Percentiles rank a stretch among this genome's conserved stretches.
phyloP scores from a whole-genome alignment of 1,140 invertebrate genomes.

The Melanaphis sacchari region DNA sequence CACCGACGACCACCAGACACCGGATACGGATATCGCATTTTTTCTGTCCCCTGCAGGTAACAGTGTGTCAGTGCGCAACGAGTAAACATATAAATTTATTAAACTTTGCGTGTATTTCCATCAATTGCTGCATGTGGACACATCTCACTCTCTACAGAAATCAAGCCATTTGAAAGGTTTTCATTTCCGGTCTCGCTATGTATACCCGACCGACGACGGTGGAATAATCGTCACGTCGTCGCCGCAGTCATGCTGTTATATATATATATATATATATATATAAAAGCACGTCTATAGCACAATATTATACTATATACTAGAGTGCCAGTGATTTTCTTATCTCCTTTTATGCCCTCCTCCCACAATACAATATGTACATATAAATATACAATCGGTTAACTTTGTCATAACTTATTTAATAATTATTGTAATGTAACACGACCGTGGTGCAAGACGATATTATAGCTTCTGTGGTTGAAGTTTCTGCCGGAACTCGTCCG shows the following conservation, averaged over 20 bases:
- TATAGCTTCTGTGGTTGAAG: not conserved
- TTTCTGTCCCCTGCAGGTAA: not conserved
- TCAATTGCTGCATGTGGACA: not conserved
- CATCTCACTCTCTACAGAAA: not conserved
- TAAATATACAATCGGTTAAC: not conserved
- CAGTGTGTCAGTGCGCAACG: not conserved
- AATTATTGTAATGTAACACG: not conserved
- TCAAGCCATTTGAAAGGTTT: not conserved
- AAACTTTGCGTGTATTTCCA: not conserved
- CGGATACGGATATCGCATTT: not conserved
- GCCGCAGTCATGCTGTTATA: not conserved
- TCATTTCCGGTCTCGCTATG: not conserved
- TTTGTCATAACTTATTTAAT: slow-evolving; percentile 11
- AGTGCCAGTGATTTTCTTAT: not conserved
- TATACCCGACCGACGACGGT: not conserved
- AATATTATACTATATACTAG: not conserved
- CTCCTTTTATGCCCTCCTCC: not conserved
- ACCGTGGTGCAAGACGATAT: no score
- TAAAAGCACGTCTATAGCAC: not conserved
- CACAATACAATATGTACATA: not conserved
- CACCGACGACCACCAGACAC: not conserved
- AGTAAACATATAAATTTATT: not conserved
- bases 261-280: not conserved
- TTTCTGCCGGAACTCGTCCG: not conserved
- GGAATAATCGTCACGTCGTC: not conserved